These are phyloP conservation scores for Eunapius fragilis DNA, from an alignment of 37 sponge, comb jelly and placozoan genomes.

Conservation along the genomic window DNA sequence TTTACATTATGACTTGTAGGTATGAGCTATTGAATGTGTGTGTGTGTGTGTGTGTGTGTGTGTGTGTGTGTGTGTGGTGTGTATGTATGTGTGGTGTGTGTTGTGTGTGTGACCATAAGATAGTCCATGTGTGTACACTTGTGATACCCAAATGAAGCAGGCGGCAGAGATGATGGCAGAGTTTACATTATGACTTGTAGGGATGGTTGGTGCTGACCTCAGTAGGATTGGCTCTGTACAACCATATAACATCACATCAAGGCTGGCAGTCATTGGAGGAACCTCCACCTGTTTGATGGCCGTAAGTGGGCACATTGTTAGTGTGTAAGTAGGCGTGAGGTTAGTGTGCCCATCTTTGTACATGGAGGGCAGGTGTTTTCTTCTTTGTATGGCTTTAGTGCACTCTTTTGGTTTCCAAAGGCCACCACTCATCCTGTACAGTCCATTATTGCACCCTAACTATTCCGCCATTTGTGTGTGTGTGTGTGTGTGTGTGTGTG, in stretches of 20 bases:
- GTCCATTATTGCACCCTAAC: too few species aligned
- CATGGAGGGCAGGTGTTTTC: too few species aligned
- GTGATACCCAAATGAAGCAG: too few species aligned
- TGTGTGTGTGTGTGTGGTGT: not conserved
- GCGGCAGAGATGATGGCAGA: not conserved
- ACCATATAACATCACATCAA: constrained; percentile 31
- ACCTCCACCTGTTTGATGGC: constrained; percentile 89
- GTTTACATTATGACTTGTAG: constrained; percentile 7
- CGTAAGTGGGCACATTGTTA: constrained; percentile 33
- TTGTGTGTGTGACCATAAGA: too few species aligned
- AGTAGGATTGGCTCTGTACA: not conserved
- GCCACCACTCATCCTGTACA: too few species aligned
- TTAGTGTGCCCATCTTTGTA: not conserved
- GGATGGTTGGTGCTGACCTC: constrained; percentile 53
- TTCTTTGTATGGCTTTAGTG: too few species aligned
- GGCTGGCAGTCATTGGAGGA: constrained; percentile 79
- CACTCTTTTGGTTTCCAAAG: too few species aligned
- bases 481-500: too few species aligned
- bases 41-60: not conserved
- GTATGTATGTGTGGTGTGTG: too few species aligned
- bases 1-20: constrained; percentile 19
- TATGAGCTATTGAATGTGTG: too few species aligned
- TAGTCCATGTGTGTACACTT: too few species aligned
- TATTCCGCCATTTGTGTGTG: too few species aligned
- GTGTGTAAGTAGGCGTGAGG: not conserved